Conservation (phyloP, 2,888 invertebrate genomes). For the Meliscaeva auricollis region DNA sequence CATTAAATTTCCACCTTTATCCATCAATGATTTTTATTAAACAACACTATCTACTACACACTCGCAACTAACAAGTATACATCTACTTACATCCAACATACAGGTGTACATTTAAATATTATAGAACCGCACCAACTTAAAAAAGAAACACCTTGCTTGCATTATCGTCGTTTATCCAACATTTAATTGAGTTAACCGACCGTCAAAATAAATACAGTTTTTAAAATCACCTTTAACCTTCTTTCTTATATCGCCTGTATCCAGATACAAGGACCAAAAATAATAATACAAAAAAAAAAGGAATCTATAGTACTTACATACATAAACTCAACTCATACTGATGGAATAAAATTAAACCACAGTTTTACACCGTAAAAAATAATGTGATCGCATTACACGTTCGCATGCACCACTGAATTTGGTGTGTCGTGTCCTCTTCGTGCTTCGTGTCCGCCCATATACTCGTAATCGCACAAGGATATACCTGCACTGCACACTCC, state of each 20-base stretch:
- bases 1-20: conserved; percentile 28
- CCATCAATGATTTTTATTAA: conserved; percentile 26
- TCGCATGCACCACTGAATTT: conserved; percentile 53
- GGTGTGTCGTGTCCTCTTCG: conserved; percentile 1
- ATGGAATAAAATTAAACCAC: conserved; percentile 28
- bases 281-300: background rate
- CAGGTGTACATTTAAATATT: background rate
- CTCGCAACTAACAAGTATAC: background rate
- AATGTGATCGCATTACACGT: conserved; percentile 67
- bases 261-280: conserved; percentile 30
- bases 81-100: background rate
- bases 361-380: conserved; percentile 52
- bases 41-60: background rate
- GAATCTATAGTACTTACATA: background rate
- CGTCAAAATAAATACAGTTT: conserved; percentile 67
- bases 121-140: background rate
- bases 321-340: background rate
- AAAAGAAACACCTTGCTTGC: conserved; percentile 30
- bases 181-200: conserved; percentile 66
- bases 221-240: conserved; percentile 65
- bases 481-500: no score
- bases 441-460: conserved; percentile 32
- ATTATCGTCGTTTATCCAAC: conserved; percentile 48
- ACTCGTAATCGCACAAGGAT: background rate
- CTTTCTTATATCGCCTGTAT: conserved; percentile 11